Base-by-base conservation (phyloP, 64 coral and sea anemone genomes). In the Acropora tenuis region DNA sequence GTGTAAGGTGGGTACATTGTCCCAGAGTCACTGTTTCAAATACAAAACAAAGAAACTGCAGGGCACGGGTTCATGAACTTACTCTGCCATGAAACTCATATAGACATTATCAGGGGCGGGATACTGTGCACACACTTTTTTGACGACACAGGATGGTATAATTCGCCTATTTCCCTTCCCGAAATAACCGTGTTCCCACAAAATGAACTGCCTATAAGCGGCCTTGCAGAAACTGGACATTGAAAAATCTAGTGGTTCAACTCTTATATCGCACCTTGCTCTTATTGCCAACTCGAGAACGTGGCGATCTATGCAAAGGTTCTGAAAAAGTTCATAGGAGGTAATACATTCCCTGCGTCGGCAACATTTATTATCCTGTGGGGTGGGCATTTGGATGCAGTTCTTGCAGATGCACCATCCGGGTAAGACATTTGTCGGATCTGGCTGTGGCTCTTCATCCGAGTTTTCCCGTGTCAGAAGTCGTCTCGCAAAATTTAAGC, bases 41-140 rank as follows among this genome's bases (percentile, higher is more conserved):
- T 55, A 55, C 52, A 55, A 55, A 9, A 55, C 52, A 55, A 55
- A 55, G 52, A 55, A 55, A 55, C 52, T 4, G 52, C 0, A 55
- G 52, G 52, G 52, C 52, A 55, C 52, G 0, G 52, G 52, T 55
- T 55, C 52, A 63, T 63, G 10, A 63, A 63, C 10, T 63, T 80
- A 59, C 49, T 55, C 50, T 52, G 48, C 78, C 78, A 16, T 80
- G 49, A 80, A 80, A n/a, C 78, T 46, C 76, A 78, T 78, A 47
- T 78, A 78, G 1, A 50, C 47, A n/a, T 50, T 50, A 19, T 78
- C 76, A 17, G 78, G 17, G 1, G 49, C 19, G 48, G 78, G 78
- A 80, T 80, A 80, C 48, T 55, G 48, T 30, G n/a, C n/a, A 30
- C 50, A 2, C 10, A 55, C 50, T 50, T 55, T 80, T 8, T 53